phyloP scores from a whole-genome alignment of 2,797 vertebrate genomes.

The Myotis myotis region DNA sequence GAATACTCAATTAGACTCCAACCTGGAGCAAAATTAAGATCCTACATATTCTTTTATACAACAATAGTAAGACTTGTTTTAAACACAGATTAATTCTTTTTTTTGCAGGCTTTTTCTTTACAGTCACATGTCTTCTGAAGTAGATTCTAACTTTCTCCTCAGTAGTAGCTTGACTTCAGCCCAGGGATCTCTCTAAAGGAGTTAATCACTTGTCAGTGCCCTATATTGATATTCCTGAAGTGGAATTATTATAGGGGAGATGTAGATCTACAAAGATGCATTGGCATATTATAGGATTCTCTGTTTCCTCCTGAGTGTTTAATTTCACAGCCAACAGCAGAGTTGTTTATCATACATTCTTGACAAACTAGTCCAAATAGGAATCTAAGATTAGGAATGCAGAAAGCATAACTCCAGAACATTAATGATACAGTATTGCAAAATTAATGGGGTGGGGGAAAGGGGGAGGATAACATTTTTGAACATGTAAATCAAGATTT shows the following conservation, averaged over 20 bases:
- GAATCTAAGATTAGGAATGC: conserved; percentile 45
- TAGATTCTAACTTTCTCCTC: conserved; percentile 24
- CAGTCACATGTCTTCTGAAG: not conserved
- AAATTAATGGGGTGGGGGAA: conserved; percentile 11
- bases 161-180: conserved; percentile 25
- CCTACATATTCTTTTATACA: conserved; percentile 40
- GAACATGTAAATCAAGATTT: conserved; percentile 55
- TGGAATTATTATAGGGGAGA: not conserved
- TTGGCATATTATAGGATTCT: conserved; percentile 50
- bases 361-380: conserved; percentile 49
- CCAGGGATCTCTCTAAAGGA: conserved; percentile 6
- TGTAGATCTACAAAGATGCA: conserved; percentile 13
- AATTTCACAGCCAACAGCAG: conserved; percentile 51
- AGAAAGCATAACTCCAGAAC: conserved; percentile 40
- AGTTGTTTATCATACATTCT: conserved; percentile 57
- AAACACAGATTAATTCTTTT: conserved; percentile 21
- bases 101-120: conserved; percentile 17
- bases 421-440: conserved; percentile 48
- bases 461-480: conserved; percentile 38
- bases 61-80: conserved; percentile 1
- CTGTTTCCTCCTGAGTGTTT: conserved; percentile 41
- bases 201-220: conserved; percentile 23
- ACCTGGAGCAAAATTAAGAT: conserved; percentile 38
- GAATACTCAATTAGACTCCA: conserved; percentile 20
- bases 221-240: not conserved